Conservation (phyloP, 2,797 vertebrate species). For the Adelosebastes latens region DNA sequence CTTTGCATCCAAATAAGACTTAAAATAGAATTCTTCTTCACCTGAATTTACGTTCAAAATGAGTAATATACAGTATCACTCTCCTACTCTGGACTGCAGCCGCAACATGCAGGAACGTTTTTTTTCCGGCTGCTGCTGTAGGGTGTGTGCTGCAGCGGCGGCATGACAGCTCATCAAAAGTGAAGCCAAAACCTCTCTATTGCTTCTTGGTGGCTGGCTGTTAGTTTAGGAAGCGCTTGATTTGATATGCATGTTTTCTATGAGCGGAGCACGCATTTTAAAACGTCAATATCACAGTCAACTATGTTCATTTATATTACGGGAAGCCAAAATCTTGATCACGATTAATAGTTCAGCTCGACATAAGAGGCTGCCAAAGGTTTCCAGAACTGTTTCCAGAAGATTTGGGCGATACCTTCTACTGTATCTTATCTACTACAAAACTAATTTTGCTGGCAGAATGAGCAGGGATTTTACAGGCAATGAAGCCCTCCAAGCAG, state of each 20-base stretch:
- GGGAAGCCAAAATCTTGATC: background rate
- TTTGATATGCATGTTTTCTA: no score
- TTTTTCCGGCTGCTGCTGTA: no score
- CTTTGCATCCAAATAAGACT: background rate
- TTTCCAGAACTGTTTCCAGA: background rate
- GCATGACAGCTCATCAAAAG: background rate
- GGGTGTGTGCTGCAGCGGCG: no score
- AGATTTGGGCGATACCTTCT: rapidly evolving
- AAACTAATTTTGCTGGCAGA: background rate
- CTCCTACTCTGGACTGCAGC: background rate
- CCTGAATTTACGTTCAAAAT: background rate
- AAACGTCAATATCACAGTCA: background rate
- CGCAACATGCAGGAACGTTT: background rate
- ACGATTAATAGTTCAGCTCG: background rate
- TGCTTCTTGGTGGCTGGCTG: no score
- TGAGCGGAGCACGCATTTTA: no score
- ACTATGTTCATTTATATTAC: background rate
- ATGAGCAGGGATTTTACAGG: background rate
- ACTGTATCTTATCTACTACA: background rate
- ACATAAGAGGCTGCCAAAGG: background rate
- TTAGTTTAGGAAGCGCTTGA: no score
- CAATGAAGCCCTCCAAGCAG: conserved; percentile 1
- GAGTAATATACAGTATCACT: background rate
- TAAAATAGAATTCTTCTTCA: background rate
- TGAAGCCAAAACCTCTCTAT: background rate